Percentiles rank a stretch among this genome's conserved stretches.
These are phyloP conservation scores for Stichodactyla helianthus DNA, from an alignment of 64 coral and sea anemone genomes.

Conservation along the genomic window DNA sequence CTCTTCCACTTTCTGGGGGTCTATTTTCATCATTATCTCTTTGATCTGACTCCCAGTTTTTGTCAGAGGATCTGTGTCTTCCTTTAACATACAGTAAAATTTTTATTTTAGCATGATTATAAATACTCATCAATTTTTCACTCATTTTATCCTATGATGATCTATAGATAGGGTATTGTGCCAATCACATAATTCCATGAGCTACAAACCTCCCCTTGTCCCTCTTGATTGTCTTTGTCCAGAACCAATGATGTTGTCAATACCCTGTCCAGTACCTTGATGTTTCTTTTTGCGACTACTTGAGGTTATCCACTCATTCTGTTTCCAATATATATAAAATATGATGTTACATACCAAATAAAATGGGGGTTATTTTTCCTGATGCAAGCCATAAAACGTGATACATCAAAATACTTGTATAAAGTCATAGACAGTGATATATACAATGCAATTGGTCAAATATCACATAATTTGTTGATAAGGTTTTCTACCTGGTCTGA, in stretches of 20 bases:
- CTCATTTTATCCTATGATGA: no score
- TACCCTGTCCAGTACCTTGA: conserved; percentile 61
- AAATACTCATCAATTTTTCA: background rate
- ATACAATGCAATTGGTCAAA: no score
- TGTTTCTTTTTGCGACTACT: conserved; percentile 92
- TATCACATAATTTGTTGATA: no score
- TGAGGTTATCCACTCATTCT: conserved; percentile 94
- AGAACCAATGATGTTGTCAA: conserved; percentile 67
- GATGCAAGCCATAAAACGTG: no score
- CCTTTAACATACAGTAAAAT: background rate
- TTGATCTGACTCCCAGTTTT: conserved; percentile 55
- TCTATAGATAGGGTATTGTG: no score
- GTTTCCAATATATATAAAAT: background rate
- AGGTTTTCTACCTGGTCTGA: conserved; percentile 69
- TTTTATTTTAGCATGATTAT: background rate
- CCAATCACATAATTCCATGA: background rate
- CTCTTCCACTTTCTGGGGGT: conserved; percentile 67
- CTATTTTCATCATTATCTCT: conserved; percentile 64
- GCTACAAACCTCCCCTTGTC: conserved; percentile 13
- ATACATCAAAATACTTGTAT: no score
- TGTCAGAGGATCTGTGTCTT: conserved; percentile 34
- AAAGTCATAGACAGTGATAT: no score
- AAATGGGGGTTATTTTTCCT: no score
- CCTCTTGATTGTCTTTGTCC: conserved; percentile 42
- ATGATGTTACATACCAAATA: background rate